These are phyloP conservation scores for Hedya salicella DNA, from an alignment of 2,888 invertebrate species.

Conservation along the genomic window DNA sequence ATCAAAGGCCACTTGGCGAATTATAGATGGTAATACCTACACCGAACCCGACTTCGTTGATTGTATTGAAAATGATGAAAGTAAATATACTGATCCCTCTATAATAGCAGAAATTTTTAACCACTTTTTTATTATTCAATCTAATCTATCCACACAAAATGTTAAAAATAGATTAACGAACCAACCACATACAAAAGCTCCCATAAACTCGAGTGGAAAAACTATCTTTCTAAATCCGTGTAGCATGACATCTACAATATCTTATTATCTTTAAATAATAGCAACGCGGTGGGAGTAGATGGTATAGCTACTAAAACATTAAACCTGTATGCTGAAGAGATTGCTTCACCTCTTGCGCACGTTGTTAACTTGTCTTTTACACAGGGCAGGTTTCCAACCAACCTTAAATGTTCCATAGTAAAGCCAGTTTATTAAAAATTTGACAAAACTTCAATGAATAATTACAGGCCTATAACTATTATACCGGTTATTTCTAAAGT, in stretches of 20 bases:
- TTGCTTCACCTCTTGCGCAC: not conserved
- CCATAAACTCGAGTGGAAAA: no score
- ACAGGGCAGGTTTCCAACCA: not conserved
- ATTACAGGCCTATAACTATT: slow-evolving; percentile 11
- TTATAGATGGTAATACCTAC: no score
- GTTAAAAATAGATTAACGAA: no score
- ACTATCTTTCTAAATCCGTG: no score
- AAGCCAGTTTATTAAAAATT: not conserved
- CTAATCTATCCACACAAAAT: not conserved
- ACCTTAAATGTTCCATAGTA: not conserved
- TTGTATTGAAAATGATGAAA: not conserved
- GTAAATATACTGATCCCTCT: not conserved
- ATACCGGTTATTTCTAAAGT: no score
- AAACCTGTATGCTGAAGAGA: not conserved
- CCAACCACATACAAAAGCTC: no score
- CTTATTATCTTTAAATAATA: not conserved
- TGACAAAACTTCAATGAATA: not conserved
- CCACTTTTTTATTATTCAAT: not conserved
- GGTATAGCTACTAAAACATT: slow-evolving; percentile 1
- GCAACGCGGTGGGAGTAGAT: not conserved
- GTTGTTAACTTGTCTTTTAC: not conserved
- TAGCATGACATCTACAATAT: not conserved
- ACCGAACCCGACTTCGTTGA: no score
- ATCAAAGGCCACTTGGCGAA: no score
- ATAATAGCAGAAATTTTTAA: not conserved